Conservation (phyloP, 2,113 vertebrate genomes). For the Aldabrachelys gigantea region DNA sequence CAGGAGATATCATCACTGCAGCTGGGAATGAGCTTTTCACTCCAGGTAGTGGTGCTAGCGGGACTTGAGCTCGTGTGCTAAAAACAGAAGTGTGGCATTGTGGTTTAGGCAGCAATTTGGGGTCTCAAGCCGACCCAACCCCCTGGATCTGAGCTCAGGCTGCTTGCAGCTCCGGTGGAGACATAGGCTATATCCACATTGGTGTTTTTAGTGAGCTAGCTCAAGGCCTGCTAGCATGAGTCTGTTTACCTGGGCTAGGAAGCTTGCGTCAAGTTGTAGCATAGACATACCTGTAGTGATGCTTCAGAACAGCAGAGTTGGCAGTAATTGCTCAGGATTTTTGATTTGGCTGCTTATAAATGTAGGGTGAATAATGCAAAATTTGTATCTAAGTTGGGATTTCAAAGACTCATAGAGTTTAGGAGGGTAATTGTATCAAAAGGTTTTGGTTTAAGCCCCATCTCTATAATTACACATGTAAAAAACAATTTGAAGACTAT, state of each 20-base stretch:
- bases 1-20: background rate
- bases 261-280: too few species aligned
- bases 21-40: background rate
- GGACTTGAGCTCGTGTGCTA: background rate
- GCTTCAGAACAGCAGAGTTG: background rate
- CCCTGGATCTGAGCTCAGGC: too few species aligned
- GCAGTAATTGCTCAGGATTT: background rate
- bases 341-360: background rate
- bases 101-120: background rate
- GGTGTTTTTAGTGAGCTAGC: too few species aligned
- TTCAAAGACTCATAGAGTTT: background rate
- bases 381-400: background rate
- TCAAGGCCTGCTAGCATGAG: too few species aligned
- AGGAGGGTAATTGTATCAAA: background rate
- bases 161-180: too few species aligned
- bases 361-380: slow-evolving; percentile 1
- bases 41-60: background rate
- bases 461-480: slow-evolving; percentile 2
- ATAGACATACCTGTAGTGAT: background rate
- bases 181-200: too few species aligned
- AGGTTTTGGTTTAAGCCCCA: slow-evolving; percentile 16
- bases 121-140: too few species aligned
- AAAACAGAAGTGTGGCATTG: background rate
- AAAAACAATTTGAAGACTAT: background rate
- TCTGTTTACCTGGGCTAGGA: too few species aligned